phyloP scores from a whole-genome alignment of 2,888 invertebrate genomes.

The Brassicogethes aeneus region DNA sequence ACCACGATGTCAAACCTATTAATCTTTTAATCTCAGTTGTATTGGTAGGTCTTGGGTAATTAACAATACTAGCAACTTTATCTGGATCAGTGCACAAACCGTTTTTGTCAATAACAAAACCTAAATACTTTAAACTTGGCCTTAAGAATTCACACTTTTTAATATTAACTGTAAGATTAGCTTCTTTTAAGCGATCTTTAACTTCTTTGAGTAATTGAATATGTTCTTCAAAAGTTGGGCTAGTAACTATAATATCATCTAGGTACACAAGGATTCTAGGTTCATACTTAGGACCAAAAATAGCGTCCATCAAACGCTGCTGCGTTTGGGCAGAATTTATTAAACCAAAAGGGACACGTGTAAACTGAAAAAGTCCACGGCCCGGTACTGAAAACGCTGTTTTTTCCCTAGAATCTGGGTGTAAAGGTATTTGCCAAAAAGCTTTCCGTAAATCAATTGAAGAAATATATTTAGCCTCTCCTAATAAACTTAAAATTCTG shows the following conservation, averaged over 20 bases:
- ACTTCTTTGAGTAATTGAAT: neutral
- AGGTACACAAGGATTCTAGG: too few relatives aligned
- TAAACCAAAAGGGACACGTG: too few relatives aligned
- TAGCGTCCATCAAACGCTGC: too few relatives aligned
- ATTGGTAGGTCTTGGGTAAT: neutral
- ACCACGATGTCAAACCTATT: neutral
- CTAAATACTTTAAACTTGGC: neutral
- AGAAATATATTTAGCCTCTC: constrained; percentile 10
- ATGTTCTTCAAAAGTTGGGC: neutral
- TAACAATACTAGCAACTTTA: neutral
- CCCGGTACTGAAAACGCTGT: too few relatives aligned
- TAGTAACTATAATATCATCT: too few relatives aligned
- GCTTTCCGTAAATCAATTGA: constrained; percentile 12
- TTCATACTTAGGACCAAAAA: too few relatives aligned
- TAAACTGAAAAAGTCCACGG: too few relatives aligned
- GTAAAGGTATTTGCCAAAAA: constrained; percentile 12
- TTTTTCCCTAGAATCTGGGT: too few relatives aligned
- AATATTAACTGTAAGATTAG: neutral
- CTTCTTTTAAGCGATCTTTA: neutral
- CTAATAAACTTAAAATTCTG: too few relatives aligned
- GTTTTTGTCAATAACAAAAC: neutral
- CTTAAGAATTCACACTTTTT: neutral
- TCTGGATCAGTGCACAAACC: neutral
- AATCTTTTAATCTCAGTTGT: too few relatives aligned
- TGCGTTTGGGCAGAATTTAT: too few relatives aligned